These are phyloP conservation scores for Eucriotettix oculatus DNA, from an alignment of 2,888 invertebrate genomes.

Conservation along the genomic window DNA sequence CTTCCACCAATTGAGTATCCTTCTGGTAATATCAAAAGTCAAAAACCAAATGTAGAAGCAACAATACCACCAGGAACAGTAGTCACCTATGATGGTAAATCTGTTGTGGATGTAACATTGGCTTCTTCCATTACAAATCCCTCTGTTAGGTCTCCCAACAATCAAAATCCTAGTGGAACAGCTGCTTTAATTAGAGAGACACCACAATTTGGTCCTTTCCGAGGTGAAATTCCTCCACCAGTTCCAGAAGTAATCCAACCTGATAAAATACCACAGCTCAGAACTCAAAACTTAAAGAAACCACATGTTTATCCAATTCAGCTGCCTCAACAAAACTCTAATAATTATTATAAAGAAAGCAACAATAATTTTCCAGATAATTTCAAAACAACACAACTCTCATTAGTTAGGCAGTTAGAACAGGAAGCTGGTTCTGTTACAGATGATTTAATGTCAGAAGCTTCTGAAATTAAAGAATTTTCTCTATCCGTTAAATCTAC, in stretches of 20 bases:
- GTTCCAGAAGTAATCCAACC: slow-evolving; percentile 28
- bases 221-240: slow-evolving; percentile 52
- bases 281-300: slow-evolving; percentile 3
- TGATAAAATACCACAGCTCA: slow-evolving; percentile 22
- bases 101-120: slow-evolving; percentile 44
- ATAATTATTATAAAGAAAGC: slow-evolving; percentile 7
- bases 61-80: slow-evolving; percentile 36
- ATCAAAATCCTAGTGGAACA: slow-evolving; percentile 4
- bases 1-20: slow-evolving; percentile 41
- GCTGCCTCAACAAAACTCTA: slow-evolving; percentile 9
- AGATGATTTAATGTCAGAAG: slow-evolving; percentile 2
- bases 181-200: slow-evolving; percentile 30
- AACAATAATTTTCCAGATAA: slow-evolving; percentile 22
- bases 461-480: slow-evolving; percentile 6
- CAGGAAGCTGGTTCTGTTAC: slow-evolving; percentile 1
- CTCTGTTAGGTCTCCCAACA: not conserved
- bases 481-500: not conserved
- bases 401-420: slow-evolving; percentile 13
- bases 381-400: slow-evolving; percentile 19
- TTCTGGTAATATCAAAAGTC: not conserved
- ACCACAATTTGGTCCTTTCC: slow-evolving; percentile 59
- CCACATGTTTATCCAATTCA: slow-evolving; percentile 10
- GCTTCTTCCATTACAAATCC: slow-evolving; percentile 19
- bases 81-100: slow-evolving; percentile 61
- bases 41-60: slow-evolving; percentile 5